Conservation (phyloP, 2,888 invertebrate genomes). For the Apocheima hispidaria region DNA sequence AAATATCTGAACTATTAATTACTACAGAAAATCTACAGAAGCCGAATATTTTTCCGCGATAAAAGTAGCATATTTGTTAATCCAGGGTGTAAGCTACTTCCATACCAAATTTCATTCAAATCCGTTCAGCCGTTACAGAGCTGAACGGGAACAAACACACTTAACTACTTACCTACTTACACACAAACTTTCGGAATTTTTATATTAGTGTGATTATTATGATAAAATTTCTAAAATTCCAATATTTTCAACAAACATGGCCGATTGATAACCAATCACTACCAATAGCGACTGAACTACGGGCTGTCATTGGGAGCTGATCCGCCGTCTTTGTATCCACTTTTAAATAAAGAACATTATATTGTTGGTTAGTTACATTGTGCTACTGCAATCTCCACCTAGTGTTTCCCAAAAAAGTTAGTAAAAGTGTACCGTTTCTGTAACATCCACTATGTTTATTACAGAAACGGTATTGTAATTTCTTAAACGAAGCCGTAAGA, state of each 20-base stretch:
- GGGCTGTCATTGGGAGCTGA: background rate
- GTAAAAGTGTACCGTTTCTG: constrained; percentile 25
- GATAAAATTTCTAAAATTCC: background rate
- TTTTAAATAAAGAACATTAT: background rate
- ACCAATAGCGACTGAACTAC: background rate
- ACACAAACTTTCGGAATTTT: no score
- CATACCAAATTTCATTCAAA: no score
- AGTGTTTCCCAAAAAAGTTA: constrained; percentile 36
- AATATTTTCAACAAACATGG: background rate
- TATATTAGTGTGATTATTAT: no score
- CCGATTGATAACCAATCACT: background rate
- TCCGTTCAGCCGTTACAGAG: no score
- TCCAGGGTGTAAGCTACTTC: no score
- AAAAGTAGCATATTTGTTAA: no score
- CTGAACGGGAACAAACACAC: no score
- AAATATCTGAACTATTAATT: constrained; percentile 6
- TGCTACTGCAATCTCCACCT: constrained; percentile 38
- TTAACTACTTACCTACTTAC: no score
- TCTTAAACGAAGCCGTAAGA: background rate
- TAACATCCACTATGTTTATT: constrained; percentile 2
- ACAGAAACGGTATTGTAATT: constrained; percentile 9
- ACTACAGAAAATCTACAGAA: no score
- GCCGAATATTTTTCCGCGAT: no score
- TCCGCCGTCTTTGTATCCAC: constrained; percentile 2
- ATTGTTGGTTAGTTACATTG: constrained; percentile 43